A percentile compares a stretch with the other conserved stretches of the same genome.
Evolutionary conservation across 2,797 vertebrate genomes (phyloP).

Genomic region (Myotis pilosus): DNA sequence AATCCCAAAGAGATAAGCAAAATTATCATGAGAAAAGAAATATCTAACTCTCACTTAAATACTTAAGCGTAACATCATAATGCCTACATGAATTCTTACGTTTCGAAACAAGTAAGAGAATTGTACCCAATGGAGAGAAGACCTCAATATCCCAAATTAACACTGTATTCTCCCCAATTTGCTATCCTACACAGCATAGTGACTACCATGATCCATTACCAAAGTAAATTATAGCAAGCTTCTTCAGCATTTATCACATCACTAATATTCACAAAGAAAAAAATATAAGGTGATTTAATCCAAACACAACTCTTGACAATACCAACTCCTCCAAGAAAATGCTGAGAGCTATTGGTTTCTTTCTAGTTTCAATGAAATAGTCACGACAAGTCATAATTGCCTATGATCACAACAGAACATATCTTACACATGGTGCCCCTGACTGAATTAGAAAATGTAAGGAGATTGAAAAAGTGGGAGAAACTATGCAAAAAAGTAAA

Average conservation of each 20-base stretch:
- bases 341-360: background rate
- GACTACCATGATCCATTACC: background rate
- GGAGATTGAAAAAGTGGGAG: background rate
- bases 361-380: background rate
- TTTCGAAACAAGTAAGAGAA: constrained; percentile 7
- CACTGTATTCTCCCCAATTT: background rate
- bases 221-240: background rate
- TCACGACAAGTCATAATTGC: background rate
- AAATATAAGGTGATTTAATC: background rate
- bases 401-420: background rate
- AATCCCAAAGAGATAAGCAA: constrained; percentile 8
- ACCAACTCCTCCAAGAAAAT: background rate
- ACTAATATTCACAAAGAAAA: background rate
- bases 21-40: constrained; percentile 6
- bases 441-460: background rate
- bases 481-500: background rate
- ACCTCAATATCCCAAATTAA: background rate
- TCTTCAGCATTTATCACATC: constrained; percentile 11
- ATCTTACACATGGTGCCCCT: background rate
- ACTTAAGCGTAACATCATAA: background rate
- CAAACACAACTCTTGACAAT: constrained; percentile 22
- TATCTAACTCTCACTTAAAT: background rate
- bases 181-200: background rate
- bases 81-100: background rate
- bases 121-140: background rate